These are phyloP conservation scores for Marronus borbonicus DNA, from an alignment of 2,888 invertebrate species.

Conservation along the genomic window DNA sequence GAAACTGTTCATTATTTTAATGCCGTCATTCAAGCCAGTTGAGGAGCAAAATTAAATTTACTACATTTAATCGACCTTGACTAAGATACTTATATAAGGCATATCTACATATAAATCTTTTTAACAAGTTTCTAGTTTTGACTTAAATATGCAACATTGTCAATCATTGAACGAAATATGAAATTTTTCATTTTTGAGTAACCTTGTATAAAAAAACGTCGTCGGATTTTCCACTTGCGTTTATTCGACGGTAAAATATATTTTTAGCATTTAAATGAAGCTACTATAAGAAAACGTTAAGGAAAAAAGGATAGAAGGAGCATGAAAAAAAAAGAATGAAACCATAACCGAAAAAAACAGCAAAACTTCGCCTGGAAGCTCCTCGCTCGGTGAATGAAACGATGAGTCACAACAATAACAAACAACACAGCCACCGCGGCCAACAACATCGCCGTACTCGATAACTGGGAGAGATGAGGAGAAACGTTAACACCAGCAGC, in stretches of 20 bases:
- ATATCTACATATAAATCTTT: too few relatives aligned
- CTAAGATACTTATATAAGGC: too few relatives aligned
- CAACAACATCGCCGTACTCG: slow-evolving; percentile 6
- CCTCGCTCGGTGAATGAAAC: slow-evolving; percentile 26
- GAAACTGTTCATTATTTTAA: too few relatives aligned
- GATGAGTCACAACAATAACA: slow-evolving; percentile 47
- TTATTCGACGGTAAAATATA: background rate
- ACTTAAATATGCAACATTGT: too few relatives aligned
- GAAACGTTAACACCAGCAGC: slow-evolving; percentile 34
- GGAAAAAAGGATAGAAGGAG: slow-evolving; percentile 10
- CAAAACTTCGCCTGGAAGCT: slow-evolving; percentile 26
- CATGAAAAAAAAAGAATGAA: slow-evolving; percentile 11
- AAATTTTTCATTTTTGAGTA: too few relatives aligned
- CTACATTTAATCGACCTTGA: too few relatives aligned
- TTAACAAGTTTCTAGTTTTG: too few relatives aligned
- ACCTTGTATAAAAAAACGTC: too few relatives aligned
- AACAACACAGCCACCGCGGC: slow-evolving; percentile 27
- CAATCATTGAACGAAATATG: too few relatives aligned
- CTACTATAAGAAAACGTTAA: slow-evolving; percentile 6
- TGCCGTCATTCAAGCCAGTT: too few relatives aligned
- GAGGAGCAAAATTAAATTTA: too few relatives aligned
- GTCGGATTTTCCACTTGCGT: background rate
- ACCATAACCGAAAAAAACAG: slow-evolving; percentile 15
- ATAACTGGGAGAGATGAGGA: slow-evolving; percentile 5
- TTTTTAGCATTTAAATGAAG: slow-evolving; percentile 14